Base-by-base conservation (phyloP, 2,888 invertebrate species). In the Ectemnius continuus region DNA sequence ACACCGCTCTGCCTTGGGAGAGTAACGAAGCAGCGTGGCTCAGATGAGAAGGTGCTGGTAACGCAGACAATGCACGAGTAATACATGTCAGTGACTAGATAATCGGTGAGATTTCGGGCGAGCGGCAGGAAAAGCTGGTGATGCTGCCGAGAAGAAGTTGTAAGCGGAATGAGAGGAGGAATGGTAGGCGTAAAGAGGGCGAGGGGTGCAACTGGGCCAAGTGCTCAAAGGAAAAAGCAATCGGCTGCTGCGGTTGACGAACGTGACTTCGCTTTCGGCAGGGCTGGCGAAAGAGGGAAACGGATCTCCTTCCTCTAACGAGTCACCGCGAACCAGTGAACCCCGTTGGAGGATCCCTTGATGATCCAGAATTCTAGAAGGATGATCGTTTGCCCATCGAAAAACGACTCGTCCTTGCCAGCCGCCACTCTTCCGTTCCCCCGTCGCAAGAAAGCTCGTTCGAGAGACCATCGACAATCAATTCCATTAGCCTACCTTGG, bases 171-270 rank as follows among this genome's bases (percentile, higher is more conserved):
- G 52, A 4, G n/a, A 52, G 52, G 5, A 58, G 46, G 18, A 28
- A 3, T 14, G 65, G 67, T 26, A 61, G 66, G 69, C 28, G 65
- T 48, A 61, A 56, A 68, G 59, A 48, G 57, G 57, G 68, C 52
- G 71, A 79, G 77, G 72, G 68, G 62, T 64, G 81, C 72, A 80
- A 78, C 75, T 78, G 76, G 81, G 81, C 59, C 75, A 75, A 78
- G 75, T 64, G 71, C 75, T 86, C 86, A 86, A 86, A 86, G 86
- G 83, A 76, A 86, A 78, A 80, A 80, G 86, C 84, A 84, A 85
- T 86, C 83, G 81, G 75, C 76, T 67, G 78, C 81, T 83, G 85
- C 82, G 85, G 86, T 86, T 86, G 84, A 83, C 82, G 84, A 86
- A 85, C 85, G 87, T 86, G 87, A 85, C 86, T 87, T 80, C 82